phyloP scores from a whole-genome alignment of 1,140 invertebrate species.

The Chironomus striatipennis region DNA sequence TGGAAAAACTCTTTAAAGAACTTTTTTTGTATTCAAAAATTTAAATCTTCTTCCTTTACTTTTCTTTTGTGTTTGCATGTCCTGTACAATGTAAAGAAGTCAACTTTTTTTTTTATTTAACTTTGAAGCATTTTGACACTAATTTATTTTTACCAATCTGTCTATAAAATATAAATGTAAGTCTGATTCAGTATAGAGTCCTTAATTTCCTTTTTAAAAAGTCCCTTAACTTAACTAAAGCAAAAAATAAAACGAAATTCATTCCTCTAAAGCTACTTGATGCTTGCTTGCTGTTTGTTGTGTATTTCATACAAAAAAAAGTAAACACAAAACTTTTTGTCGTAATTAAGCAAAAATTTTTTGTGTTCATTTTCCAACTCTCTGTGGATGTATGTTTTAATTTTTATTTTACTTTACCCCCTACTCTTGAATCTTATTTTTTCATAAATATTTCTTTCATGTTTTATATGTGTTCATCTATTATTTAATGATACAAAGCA shows the following conservation, averaged over 20 bases:
- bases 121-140: too few species aligned
- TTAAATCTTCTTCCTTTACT: background rate
- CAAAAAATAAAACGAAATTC: background rate
- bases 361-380: background rate
- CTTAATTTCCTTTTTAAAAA: background rate
- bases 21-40: too few species aligned
- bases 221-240: too few species aligned
- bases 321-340: slow-evolving; percentile 9
- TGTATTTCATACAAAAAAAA: slow-evolving; percentile 1
- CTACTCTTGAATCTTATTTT: too few species aligned
- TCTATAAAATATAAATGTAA: background rate
- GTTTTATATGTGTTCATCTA: background rate
- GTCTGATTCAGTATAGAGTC: background rate
- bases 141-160: background rate
- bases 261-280: background rate
- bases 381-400: background rate
- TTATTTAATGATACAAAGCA: background rate
- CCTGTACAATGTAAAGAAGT: too few species aligned
- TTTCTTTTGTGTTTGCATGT: background rate
- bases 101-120: too few species aligned
- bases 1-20: background rate
- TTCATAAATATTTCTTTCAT: too few species aligned
- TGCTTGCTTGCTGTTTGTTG: slow-evolving; percentile 1
- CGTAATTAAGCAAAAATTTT: slow-evolving; percentile 14
- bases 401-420: too few species aligned